Conservation (phyloP, 1,140 invertebrate genomes). For the Caerostris darwini region DNA sequence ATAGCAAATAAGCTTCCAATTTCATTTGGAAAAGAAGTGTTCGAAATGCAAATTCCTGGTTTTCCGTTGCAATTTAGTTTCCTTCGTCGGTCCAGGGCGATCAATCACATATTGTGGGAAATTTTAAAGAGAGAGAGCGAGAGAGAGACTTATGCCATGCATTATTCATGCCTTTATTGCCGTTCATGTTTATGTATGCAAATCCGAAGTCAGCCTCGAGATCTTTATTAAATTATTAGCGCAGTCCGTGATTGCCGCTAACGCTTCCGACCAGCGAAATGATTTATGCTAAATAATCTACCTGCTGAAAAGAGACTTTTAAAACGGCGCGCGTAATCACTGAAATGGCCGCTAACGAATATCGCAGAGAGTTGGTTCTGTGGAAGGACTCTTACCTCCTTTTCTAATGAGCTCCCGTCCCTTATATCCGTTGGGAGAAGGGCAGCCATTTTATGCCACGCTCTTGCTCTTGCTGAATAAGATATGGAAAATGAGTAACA, state of each 20-base stretch:
- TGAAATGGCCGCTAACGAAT: slow-evolving; percentile 63
- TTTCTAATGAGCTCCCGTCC: not conserved
- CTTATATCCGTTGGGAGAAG: not conserved
- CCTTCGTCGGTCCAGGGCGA: slow-evolving; percentile 9
- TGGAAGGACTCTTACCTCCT: too few species aligned
- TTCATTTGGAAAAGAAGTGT: slow-evolving; percentile 38
- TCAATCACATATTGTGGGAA: slow-evolving; percentile 61
- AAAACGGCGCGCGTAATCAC: slow-evolving; percentile 57
- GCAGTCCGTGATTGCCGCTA: slow-evolving; percentile 64
- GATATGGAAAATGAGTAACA: too few species aligned
- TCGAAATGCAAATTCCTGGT: slow-evolving; percentile 61
- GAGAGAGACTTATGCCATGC: slow-evolving; percentile 48
- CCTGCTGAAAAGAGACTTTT: slow-evolving; percentile 28
- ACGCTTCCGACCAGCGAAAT: slow-evolving; percentile 73
- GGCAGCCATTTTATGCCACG: slow-evolving; percentile 27
- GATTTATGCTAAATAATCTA: slow-evolving; percentile 75
- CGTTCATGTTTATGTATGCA: slow-evolving; percentile 74
- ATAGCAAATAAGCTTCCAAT: slow-evolving; percentile 65
- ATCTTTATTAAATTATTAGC: slow-evolving; percentile 76
- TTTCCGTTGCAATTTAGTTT: slow-evolving; percentile 57
- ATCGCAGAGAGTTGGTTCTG: not conserved
- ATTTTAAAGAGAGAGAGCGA: not conserved
- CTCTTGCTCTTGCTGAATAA: not conserved
- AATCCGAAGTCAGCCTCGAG: slow-evolving; percentile 53
- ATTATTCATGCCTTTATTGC: slow-evolving; percentile 74